Evolutionary conservation across 2,888 invertebrate genomes (phyloP).

Genomic region (Linyphia triangularis): DNA sequence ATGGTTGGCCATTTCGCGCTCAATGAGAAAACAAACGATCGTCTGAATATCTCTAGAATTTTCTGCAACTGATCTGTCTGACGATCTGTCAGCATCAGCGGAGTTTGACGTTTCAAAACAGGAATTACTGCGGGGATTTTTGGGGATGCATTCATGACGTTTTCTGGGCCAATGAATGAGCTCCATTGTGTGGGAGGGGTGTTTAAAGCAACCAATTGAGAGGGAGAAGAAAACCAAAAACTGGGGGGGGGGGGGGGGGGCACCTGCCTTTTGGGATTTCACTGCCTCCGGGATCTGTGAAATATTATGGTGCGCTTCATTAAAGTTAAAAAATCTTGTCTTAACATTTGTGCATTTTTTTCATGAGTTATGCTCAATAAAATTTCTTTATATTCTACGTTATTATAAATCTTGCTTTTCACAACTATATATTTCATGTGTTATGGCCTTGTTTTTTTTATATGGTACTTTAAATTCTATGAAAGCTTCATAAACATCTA

Average conservation of each 20-base stretch:
- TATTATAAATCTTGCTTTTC: conserved; percentile 5
- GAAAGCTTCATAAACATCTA: neutral
- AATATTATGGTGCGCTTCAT: neutral
- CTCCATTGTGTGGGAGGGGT: conserved; percentile 48
- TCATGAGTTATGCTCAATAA: neutral
- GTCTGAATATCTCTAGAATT: neutral
- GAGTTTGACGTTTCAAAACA: conserved; percentile 44
- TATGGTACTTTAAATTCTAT: neutral
- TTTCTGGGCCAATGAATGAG: conserved; percentile 57
- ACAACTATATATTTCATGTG: neutral
- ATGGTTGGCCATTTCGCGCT: neutral
- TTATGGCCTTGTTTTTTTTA: neutral
- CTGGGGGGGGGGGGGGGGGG: neutral
- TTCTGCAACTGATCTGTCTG: conserved; percentile 1
- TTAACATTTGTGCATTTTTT: conserved; percentile 12
- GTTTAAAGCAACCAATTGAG: conserved; percentile 38
- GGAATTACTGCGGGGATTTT: conserved; percentile 56
- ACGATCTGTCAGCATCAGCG: neutral
- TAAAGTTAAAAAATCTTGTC: conserved; percentile 13
- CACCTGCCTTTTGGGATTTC: conserved; percentile 52
- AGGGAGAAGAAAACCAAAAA: neutral
- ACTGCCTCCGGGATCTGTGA: neutral
- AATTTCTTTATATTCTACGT: neutral
- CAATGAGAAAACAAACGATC: neutral
- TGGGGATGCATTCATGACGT: conserved; percentile 17